Evolutionary conservation across 2,797 vertebrate genomes (phyloP).

Genomic region (Danio albolineatus): DNA sequence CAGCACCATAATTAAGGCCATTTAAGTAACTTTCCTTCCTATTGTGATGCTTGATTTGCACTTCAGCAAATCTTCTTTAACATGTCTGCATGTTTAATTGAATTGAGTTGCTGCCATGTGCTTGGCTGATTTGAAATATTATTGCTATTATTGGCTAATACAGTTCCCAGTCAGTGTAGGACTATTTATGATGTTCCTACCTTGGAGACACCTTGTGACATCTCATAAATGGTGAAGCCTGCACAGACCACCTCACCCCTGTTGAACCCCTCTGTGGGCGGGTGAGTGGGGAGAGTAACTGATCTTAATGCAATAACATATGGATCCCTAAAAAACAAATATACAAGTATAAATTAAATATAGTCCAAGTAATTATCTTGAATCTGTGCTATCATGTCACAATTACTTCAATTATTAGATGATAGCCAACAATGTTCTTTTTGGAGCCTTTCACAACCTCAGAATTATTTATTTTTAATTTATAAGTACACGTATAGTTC

Average conservation of each 20-base stretch:
- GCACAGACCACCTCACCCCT: slow-evolving; percentile 91
- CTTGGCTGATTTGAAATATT: no score
- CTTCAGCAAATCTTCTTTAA: no score
- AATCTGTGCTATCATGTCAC: not conserved
- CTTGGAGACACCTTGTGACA: slow-evolving; percentile 81
- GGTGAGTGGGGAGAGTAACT: slow-evolving; percentile 85
- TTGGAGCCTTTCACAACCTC: not conserved
- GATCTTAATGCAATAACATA: slow-evolving; percentile 91
- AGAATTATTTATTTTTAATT: not conserved
- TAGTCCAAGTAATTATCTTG: not conserved
- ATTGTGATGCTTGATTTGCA: no score
- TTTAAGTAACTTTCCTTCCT: no score
- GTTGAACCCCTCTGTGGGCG: slow-evolving; percentile 68
- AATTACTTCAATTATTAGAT: not conserved
- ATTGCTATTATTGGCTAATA: no score
- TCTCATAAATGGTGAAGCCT: slow-evolving; percentile 88
- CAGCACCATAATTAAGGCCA: no score
- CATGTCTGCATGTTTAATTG: no score
- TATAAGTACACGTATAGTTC: no score
- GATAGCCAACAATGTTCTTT: not conserved
- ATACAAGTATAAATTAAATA: not conserved
- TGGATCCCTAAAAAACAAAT: slow-evolving; percentile 82
- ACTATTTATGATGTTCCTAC: slow-evolving; percentile 67
- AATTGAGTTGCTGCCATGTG: no score
- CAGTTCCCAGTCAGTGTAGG: not conserved